Evolutionary conservation across 2,888 invertebrate species (phyloP), one percentile per base, ranked within the genome.

Genomic region (Empis livida): DNA sequence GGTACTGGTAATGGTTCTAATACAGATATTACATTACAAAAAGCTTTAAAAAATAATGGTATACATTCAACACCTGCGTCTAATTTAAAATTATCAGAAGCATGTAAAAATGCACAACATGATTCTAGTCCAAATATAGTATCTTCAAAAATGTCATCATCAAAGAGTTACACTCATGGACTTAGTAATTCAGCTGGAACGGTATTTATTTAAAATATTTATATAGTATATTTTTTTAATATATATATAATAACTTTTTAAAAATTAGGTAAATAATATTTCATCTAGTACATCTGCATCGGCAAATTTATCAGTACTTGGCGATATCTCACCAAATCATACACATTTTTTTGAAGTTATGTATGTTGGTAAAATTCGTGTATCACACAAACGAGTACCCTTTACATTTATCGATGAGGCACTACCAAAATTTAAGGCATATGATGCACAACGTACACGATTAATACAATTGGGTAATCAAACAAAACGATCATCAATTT

Each of bases 381-480:
- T 92, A 56, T 85, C 88, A 37, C 84, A 87, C 60, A 80, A 87
- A 59, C 90, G 89, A 63, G 68, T 68, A 1, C 86, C 91, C 1
- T 86, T 88, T 54, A 78, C 85, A 0, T 83, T 94, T 57, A 90
- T 94, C 56, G 95, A 95, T 61, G 92, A 93, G 62, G 89, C 93
- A 2, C 71, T 94, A 48, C 77, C 81, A 49, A 90, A 88, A 65
- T 89, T 94, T 59, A 79, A 80, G 51, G 77, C 79, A 23, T 84
- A 88, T 59, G 88, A 90, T 59, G 74, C 80, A 3, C 85, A 87
- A 54, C 84, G 85, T 56, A 63, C 64, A 52, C 59, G 69, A 20
- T 55, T 68, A 11, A 53, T 62, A 52, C 65, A 67, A 53, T 52
- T 61, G 54, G 53, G 52, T 40, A 53, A 6, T 23, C 39, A 38